Conservation (phyloP, 2,797 vertebrate species). For the Cryptoblepharus egeriae region DNA sequence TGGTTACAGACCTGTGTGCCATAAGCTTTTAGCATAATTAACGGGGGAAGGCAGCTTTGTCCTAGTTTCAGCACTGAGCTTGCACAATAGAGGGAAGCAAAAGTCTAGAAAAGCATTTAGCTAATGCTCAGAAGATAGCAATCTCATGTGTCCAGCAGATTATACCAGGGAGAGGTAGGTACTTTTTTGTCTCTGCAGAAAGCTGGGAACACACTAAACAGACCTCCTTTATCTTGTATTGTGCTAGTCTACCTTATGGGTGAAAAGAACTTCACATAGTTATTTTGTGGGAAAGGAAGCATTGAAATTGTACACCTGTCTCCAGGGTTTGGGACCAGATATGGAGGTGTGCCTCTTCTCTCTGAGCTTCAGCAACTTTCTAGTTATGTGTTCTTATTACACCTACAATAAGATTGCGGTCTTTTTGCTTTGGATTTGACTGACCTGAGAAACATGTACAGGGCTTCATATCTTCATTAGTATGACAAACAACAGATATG, state of each 20-base stretch:
- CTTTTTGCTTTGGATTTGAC: neutral
- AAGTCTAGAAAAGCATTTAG: neutral
- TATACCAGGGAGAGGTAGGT: neutral
- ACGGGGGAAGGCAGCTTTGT: neutral
- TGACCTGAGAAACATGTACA: neutral
- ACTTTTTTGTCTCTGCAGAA: neutral
- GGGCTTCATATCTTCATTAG: neutral
- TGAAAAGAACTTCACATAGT: neutral
- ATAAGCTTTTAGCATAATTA: neutral
- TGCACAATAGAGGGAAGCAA: neutral
- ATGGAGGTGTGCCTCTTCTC: neutral
- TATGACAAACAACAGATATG: slow-evolving; percentile 1
- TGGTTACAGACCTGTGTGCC: neutral
- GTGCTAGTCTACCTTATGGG: neutral
- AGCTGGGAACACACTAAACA: neutral
- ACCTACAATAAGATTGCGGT: neutral
- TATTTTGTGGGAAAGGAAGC: neutral
- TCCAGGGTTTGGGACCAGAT: neutral
- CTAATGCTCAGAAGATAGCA: neutral
- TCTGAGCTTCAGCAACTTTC: neutral
- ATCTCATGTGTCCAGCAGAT: too few species aligned
- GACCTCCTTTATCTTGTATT: neutral
- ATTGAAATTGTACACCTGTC: neutral
- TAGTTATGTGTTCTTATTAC: neutral
- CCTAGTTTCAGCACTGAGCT: too few species aligned